Conservation (phyloP, 2,888 invertebrate genomes). For the Himalopsyche anomala region DNA sequence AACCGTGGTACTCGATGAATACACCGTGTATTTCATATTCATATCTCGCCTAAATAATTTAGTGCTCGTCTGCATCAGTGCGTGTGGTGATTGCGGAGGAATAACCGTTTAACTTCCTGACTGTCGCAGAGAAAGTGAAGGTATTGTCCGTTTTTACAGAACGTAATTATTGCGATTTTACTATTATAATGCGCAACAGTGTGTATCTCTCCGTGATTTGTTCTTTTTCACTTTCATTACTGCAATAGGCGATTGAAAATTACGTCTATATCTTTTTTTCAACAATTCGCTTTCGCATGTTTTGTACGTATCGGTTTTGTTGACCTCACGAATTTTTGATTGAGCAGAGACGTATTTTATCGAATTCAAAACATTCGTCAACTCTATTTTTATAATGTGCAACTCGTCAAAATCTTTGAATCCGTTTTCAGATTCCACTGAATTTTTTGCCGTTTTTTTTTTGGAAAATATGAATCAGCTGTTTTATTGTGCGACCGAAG, state of each 20-base stretch:
- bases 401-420: background rate
- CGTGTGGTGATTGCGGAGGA: constrained; percentile 47
- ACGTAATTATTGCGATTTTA: constrained; percentile 55
- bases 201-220: constrained; percentile 60
- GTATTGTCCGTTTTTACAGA: constrained; percentile 53
- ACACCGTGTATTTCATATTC: constrained; percentile 49
- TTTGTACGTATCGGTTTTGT: background rate
- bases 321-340: constrained; percentile 17
- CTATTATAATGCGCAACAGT: constrained; percentile 60
- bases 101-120: constrained; percentile 54
- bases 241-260: background rate
- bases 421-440: background rate
- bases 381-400: constrained; percentile 29
- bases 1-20: constrained; percentile 50
- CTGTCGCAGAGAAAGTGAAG: constrained; percentile 60
- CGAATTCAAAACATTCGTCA: constrained; percentile 2
- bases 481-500: constrained; percentile 13
- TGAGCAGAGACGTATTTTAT: background rate
- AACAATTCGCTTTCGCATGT: background rate
- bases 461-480: constrained; percentile 24
- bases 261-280: background rate
- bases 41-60: constrained; percentile 51
- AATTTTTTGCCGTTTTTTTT: background rate
- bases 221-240: constrained; percentile 60
- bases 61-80: constrained; percentile 51